Base-by-base conservation (phyloP, 2,113 vertebrate species). In the Phyllostomus discolor region DNA sequence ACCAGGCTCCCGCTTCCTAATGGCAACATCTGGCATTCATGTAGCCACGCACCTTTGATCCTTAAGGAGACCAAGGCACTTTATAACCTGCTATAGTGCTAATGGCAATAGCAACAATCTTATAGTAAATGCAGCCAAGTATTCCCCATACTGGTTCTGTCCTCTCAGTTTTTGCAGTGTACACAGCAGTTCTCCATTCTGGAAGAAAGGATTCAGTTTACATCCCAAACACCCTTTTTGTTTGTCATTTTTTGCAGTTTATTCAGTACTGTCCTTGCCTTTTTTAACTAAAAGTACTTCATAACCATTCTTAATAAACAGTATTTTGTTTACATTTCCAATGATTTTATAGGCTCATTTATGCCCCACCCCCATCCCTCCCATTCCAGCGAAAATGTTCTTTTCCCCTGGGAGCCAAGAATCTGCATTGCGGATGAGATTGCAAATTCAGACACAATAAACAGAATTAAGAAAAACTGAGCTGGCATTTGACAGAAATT, bases 391-490 rank as follows among this genome's bases (percentile, higher is more conserved):
- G 98, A 99, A 98, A 98, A 98, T 98, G 97, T 98, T 98, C 89
- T 87, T 97, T 97, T 98, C 98, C 98, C 97, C 96, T 98, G 97
- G 95, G 96, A 98, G 64, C 88, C 90, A 84, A 98, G 98, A 95
- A 98, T 99, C 98, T 99, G 98, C 99, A 99, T 99, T 98, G 99
- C 98, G 98, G 98, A 99, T 99, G 98, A 98, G 97, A 98, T 98
- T 98, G 97, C 97, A 98, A 98, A 99, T 98, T 97, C 81, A 98
- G 98, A 98, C 98, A 98, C 98, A 99, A 99, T 99, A 99, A 99
- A 98, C 98, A 98, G 98, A 98, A 99, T 99, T 99, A 99, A 99
- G 99, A 99, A 98, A 99, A 99, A 99, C 99, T 98, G 98, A 98
- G 98, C 98, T 97, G 97, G 98, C 92, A 98, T 99, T 99, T 99